Evolutionary conservation across 2,113 vertebrate species (phyloP), one percentile per base, ranked within the genome.

Genomic region (Tragelaphus buxtoni): DNA sequence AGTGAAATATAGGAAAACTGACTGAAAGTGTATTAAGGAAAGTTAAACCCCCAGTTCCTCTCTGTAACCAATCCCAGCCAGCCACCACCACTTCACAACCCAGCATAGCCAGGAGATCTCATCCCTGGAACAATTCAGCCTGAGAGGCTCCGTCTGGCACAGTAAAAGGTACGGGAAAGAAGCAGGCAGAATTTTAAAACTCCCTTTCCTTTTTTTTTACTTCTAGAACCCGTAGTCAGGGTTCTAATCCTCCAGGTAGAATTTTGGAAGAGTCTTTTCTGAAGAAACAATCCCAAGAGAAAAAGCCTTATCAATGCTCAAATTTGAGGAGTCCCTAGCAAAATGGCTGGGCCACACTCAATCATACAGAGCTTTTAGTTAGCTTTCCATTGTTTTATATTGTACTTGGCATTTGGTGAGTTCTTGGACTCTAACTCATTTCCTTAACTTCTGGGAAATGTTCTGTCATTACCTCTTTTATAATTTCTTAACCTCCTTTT

Each of bases 201-300:
- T 35, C 72, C 0, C 32, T 63, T 55, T 69, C 14, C 11, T 82
- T 83, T 74, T 13, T 35, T 18, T 69, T 45, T 9, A 39, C 30
- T 96, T 91, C 56, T 83, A 86, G 65, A 96, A 76, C 30, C 42
- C 4, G 2, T 7, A 61, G 20, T 88, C 47, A 87, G 63, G 4
- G 17, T 51, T 95, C 86, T 80, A 53, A 51, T 58, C 16, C 30
- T 87, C 49, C 28, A 74, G 79, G 12, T 2, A 82, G 49, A 79
- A 32, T 76, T 69, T 60, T 76, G 53, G 49, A 93, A 88, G 28
- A 74, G 39, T 88, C 3, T 97, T 93, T 96, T 88, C 58, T 92
- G 58, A 86, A 76, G 42, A 88, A 94, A 87, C 5, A 77, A 91
- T 91, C 47, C 42, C 22, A 65, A 88, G 18, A 55, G 42, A 80